phyloP scores from a whole-genome alignment of 2,797 vertebrate species.

The Mus spretus region DNA sequence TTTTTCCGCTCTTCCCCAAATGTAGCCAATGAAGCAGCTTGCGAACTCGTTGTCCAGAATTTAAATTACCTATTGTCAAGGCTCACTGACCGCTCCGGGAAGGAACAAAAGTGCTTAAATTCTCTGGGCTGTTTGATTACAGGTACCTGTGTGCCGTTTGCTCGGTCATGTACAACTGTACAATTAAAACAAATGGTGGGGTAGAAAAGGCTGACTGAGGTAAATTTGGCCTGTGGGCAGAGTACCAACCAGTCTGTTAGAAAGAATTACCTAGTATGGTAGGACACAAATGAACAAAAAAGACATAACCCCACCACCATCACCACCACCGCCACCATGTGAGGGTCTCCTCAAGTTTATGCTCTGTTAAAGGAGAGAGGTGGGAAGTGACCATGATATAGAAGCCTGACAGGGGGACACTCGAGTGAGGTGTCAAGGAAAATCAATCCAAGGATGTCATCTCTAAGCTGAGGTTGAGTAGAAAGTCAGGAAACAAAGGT shows the following conservation, averaged over 20 bases:
- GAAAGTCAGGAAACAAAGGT: background rate
- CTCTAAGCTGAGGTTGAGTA: background rate
- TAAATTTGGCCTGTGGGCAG: constrained; percentile 57
- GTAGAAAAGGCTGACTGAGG: constrained; percentile 74
- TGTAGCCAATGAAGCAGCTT: constrained; percentile 69
- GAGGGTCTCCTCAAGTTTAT: background rate
- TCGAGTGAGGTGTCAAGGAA: background rate
- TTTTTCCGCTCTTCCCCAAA: constrained; percentile 69
- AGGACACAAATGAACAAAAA: background rate
- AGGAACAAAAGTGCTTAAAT: constrained; percentile 69
- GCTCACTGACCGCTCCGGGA: constrained; percentile 72
- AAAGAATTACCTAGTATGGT: background rate
- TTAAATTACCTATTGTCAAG: constrained; percentile 80
- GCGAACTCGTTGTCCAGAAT: constrained; percentile 74
- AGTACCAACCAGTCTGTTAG: constrained; percentile 1
- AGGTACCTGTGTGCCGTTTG: constrained; percentile 55
- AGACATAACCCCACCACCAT: background rate
- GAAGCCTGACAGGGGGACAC: no score
- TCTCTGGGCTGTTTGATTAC: constrained; percentile 79
- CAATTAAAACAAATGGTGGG: constrained; percentile 81
- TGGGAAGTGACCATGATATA: background rate
- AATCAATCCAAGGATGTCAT: background rate
- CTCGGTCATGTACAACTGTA: constrained; percentile 64
- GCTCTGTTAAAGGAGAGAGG: background rate
- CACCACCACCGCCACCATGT: background rate